Base-by-base conservation (phyloP, 2,888 invertebrate species). In the Blomia tropicalis region DNA sequence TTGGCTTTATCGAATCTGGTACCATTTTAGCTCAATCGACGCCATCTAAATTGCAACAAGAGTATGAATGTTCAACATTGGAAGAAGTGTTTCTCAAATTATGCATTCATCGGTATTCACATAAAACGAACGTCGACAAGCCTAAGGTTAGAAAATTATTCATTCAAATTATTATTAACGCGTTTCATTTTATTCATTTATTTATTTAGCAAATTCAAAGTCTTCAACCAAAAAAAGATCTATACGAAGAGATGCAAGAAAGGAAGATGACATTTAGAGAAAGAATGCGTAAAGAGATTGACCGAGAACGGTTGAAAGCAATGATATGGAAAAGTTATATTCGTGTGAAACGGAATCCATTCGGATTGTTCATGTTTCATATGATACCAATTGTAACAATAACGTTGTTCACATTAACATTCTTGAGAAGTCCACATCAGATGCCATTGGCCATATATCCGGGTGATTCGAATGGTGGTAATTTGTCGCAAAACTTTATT, bases 241-340 rank as follows among this genome's bases (percentile, higher is more conserved):
- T 47, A 4, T 36, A 22, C 29, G 14, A 56, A 36, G 56, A 56
- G 23, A 17, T n/a, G 17, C 11, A 29, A 23, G 56, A 19, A 3
- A 30, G 29, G 14, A 2, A 29, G 23, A 56, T 56, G 11, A 56
- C 56, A 22, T 19, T 56, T 3, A n/a, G 23, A 56, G 56, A 56
- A 36, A n/a, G 56, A 31, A 19, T 56, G 29, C 31, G 56, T n/a
- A 61, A 61, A 61, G 5, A n/a, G 25, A 29, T 62, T 41, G 56
- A 56, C 23, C 14, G 14, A 1, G 56, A 58, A 30, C 56, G 62
- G 4, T 19, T 62, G 5, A 56, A 62, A n/a, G 56, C 62, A 23
- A 58, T 62, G 62, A 14, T 62, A 1, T 56, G 56, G 62, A 62
- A 62, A 29, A 56, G 56, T 31, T 62, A 23, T 22, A 62, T 62